Conservation (phyloP, 1,140 invertebrate species). For the Neodiprion lecontei region DNA sequence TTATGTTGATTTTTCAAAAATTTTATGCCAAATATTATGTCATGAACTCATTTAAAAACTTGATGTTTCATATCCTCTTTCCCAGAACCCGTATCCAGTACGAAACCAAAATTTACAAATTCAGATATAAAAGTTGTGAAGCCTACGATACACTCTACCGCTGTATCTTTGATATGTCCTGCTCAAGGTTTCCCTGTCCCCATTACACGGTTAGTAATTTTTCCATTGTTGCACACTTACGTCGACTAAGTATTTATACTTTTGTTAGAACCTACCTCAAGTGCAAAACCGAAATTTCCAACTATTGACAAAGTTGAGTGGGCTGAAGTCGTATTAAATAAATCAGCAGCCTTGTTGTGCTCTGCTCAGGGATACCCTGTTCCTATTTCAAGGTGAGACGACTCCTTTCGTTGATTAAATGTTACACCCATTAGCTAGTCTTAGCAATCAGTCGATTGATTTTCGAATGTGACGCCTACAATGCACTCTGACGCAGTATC, state of each 20-base stretch:
- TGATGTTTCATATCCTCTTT: background rate
- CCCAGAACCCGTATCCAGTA: conserved; percentile 63
- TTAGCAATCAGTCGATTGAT: background rate
- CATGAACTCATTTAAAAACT: conserved; percentile 33
- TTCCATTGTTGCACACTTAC: background rate
- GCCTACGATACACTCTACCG: conserved; percentile 47
- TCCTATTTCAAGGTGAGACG: conserved; percentile 55
- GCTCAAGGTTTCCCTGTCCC: conserved; percentile 71
- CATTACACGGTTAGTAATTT: conserved; percentile 48
- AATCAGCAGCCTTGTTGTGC: conserved; percentile 58
- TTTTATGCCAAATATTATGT: conserved; percentile 16
- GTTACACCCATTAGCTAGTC: background rate
- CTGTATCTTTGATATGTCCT: conserved; percentile 69
- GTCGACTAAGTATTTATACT: conserved; percentile 23
- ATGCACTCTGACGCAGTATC: conserved; percentile 25
- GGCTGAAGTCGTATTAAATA: conserved; percentile 42
- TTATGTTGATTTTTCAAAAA: conserved; percentile 9
- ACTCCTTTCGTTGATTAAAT: background rate
- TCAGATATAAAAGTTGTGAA: conserved; percentile 53
- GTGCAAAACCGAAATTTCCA: conserved; percentile 63
- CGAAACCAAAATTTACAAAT: conserved; percentile 63
- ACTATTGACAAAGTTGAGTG: conserved; percentile 59
- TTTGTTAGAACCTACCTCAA: conserved; percentile 63
- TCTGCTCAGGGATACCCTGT: conserved; percentile 71
- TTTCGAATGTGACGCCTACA: background rate